Evolutionary conservation across 1,140 invertebrate genomes (phyloP).

Genomic region (Aphelenchoides besseyi): DNA sequence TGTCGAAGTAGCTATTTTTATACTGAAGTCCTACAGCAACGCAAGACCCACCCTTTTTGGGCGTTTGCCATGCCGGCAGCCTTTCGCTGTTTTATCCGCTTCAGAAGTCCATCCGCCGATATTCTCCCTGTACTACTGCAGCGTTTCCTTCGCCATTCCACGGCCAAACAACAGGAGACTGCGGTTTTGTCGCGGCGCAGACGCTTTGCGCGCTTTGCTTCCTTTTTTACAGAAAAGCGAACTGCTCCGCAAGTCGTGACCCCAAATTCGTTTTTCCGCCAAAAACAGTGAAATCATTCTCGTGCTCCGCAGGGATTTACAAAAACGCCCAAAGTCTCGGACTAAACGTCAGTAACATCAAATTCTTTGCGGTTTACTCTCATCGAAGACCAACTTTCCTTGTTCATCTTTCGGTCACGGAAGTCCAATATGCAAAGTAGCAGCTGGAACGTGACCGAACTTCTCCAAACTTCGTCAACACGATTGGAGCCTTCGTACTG

Average conservation of each 20-base stretch:
- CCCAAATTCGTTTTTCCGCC: constrained; percentile 3
- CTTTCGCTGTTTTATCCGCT: constrained; percentile 2
- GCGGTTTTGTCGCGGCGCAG: neutral
- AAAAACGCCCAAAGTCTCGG: neutral
- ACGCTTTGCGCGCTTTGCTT: neutral
- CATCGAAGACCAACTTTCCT: too few relatives aligned
- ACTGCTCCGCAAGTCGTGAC: neutral
- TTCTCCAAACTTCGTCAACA: too few relatives aligned
- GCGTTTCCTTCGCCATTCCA: neutral
- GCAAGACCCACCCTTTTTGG: neutral
- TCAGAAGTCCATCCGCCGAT: constrained; percentile 2
- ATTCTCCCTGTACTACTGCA: neutral
- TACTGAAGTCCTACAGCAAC: neutral
- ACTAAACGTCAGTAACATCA: constrained; percentile 3
- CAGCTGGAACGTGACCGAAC: too few relatives aligned
- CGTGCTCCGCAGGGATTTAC: neutral
- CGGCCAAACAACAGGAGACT: neutral
- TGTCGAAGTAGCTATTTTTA: neutral
- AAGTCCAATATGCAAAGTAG: too few relatives aligned
- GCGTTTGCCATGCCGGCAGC: neutral
- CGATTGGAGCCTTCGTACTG: too few relatives aligned
- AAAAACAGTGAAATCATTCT: constrained; percentile 4
- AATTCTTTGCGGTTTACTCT: neutral
- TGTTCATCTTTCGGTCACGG: too few relatives aligned
- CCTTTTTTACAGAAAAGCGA: constrained; percentile 4